These are phyloP conservation scores for Parazoanthus atlanticus DNA, from an alignment of 92 coral and sea anemone species.

Conservation along the genomic window DNA sequence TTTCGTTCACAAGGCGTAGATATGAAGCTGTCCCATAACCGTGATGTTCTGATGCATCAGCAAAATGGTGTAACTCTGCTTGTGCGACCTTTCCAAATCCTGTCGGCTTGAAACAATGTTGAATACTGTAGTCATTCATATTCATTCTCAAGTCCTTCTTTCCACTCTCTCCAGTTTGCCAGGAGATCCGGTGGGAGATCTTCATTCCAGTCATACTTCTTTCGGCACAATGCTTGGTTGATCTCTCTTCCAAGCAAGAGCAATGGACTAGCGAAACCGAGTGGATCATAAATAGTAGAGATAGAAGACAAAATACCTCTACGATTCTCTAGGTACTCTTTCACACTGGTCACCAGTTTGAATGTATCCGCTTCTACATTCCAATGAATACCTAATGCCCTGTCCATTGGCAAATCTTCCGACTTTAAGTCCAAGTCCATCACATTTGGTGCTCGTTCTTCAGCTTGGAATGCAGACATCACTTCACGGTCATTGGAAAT, in stretches of 20 bases:
- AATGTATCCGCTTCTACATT: constrained; percentile 59
- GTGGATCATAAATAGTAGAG: constrained; percentile 66
- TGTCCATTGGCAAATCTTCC: constrained; percentile 56
- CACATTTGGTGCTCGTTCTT: constrained; percentile 41
- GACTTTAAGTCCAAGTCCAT: constrained; percentile 53
- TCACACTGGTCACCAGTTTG: constrained; percentile 33
- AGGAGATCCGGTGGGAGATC: constrained; percentile 54
- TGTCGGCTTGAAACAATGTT: constrained; percentile 36
- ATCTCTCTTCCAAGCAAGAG: constrained; percentile 46
- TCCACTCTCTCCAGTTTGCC: constrained; percentile 51
- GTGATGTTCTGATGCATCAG: background rate
- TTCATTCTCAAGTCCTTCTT: constrained; percentile 42
- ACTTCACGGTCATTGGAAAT: constrained; percentile 59
- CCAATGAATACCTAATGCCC: constrained; percentile 71
- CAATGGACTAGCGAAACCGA: background rate
- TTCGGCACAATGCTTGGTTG: constrained; percentile 61
- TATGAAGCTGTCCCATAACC: constrained; percentile 36
- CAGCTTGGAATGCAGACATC: constrained; percentile 59
- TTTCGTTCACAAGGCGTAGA: constrained; percentile 49
- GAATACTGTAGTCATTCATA: constrained; percentile 30
- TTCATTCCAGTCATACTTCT: constrained; percentile 62
- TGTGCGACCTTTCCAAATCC: constrained; percentile 29
- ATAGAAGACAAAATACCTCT: constrained; percentile 66
- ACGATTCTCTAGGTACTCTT: constrained; percentile 58
- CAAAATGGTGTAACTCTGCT: background rate